Percentiles rank a stretch among this genome's conserved stretches.
Evolutionary conservation across 2,888 invertebrate genomes (phyloP).

Genomic region (Bombylius discolor): DNA sequence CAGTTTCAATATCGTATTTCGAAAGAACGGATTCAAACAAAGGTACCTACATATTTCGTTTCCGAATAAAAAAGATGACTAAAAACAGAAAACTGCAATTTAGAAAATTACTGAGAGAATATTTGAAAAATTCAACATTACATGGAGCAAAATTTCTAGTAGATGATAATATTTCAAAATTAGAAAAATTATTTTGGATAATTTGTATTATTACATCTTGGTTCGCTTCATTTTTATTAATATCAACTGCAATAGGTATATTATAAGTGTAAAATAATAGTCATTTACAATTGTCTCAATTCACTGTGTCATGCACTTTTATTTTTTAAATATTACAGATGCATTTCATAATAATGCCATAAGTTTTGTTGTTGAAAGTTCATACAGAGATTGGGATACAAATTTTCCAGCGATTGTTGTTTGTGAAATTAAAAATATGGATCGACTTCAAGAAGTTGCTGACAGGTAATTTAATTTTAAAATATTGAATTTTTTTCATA

Average conservation of each 20-base stretch:
- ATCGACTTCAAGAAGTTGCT: constrained; percentile 47
- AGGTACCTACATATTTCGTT: no score
- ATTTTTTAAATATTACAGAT: constrained; percentile 16
- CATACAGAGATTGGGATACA: constrained; percentile 58
- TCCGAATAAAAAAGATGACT: no score
- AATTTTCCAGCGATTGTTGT: constrained; percentile 58
- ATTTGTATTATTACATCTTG: constrained; percentile 50
- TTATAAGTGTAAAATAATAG: no score
- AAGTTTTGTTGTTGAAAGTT: constrained; percentile 63
- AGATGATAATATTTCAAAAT: constrained; percentile 44
- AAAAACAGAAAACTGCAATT: no score
- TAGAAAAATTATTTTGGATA: constrained; percentile 54
- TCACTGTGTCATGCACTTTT: no score
- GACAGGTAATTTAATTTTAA: constrained; percentile 39
- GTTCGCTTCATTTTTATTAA: constrained; percentile 52
- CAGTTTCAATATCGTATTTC: neutral
- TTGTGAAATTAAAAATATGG: constrained; percentile 53
- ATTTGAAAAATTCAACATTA: constrained; percentile 50
- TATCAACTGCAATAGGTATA: constrained; percentile 43
- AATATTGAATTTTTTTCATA: neutral
- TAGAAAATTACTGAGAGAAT: constrained; percentile 37
- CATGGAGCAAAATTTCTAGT: constrained; percentile 60
- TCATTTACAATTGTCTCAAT: no score
- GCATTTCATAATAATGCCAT: constrained; percentile 55
- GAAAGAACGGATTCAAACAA: no score